phyloP scores from a whole-genome alignment of 2,797 vertebrate species.

The Cossypha heuglini region DNA sequence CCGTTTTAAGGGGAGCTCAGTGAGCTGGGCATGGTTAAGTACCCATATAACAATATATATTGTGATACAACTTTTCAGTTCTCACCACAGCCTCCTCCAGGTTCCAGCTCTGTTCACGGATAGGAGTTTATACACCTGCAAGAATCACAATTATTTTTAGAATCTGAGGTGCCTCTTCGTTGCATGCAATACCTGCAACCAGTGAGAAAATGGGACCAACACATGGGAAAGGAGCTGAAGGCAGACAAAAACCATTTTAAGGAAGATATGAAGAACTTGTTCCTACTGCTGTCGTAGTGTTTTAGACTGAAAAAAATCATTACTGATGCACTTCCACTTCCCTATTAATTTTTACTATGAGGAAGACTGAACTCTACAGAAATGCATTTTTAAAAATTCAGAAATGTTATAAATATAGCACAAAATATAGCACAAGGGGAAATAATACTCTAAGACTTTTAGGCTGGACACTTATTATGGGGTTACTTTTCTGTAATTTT shows the following conservation, averaged over 20 bases:
- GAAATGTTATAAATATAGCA: neutral
- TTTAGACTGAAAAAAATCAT: neutral
- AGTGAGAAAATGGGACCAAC: neutral
- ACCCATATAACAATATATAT: neutral
- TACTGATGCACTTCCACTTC: neutral
- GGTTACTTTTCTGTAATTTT: neutral
- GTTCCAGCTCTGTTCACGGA: neutral
- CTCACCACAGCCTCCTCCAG: neutral
- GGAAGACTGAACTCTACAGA: neutral
- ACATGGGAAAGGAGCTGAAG: neutral
- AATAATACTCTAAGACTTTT: neutral
- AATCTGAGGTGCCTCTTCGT: neutral
- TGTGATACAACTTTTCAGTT: neutral
- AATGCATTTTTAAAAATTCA: neutral
- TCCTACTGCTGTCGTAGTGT: neutral
- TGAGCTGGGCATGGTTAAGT: neutral
- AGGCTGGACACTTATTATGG: neutral
- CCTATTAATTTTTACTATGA: neutral
- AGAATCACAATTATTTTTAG: neutral
- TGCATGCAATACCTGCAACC: neutral
- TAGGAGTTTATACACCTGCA: neutral
- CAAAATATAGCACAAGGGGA: neutral
- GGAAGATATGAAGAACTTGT: neutral
- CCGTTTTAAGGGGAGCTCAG: neutral
- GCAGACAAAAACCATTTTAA: neutral